These are phyloP conservation scores for Antedon mediterranea DNA, from an alignment of 53 echinoderm and acorn worm species.

Conservation along the genomic window DNA sequence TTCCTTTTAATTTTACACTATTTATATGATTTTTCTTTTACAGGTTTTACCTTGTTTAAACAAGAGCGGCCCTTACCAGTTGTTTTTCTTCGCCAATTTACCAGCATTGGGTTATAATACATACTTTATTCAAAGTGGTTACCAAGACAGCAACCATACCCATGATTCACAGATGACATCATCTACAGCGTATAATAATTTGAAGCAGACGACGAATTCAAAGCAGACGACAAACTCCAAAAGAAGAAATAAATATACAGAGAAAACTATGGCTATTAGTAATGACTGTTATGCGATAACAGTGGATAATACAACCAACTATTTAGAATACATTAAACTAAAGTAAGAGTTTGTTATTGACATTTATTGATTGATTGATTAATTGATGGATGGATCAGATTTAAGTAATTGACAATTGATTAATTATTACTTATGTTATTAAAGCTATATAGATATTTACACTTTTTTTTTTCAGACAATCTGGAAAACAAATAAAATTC, in stretches of 20 bases:
- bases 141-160: not conserved
- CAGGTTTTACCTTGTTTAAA: conserved; percentile 37
- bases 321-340: conserved; percentile 34
- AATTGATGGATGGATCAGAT: no score
- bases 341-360: conserved; percentile 26
- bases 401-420: no score
- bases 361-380: no score
- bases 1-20: no score
- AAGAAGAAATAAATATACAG: no score
- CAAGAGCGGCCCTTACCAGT: conserved; percentile 21
- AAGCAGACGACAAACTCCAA: conserved; percentile 8
- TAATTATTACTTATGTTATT: no score
- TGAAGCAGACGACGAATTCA: not conserved
- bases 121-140: conserved; percentile 29
- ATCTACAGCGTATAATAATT: conserved; percentile 1
- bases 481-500: conserved; percentile 17
- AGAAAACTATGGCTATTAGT: conserved; percentile 21
- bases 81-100: conserved; percentile 56
- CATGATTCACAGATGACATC: not conserved
- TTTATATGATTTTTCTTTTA: not conserved
- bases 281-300: conserved; percentile 49
- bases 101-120: conserved; percentile 43
- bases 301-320: conserved; percentile 31
- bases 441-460: no score
- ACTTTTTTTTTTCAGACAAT: conserved; percentile 21